Evolutionary conservation across 2,797 vertebrate species (phyloP).

Genomic region (Megalops cyprinoides): DNA sequence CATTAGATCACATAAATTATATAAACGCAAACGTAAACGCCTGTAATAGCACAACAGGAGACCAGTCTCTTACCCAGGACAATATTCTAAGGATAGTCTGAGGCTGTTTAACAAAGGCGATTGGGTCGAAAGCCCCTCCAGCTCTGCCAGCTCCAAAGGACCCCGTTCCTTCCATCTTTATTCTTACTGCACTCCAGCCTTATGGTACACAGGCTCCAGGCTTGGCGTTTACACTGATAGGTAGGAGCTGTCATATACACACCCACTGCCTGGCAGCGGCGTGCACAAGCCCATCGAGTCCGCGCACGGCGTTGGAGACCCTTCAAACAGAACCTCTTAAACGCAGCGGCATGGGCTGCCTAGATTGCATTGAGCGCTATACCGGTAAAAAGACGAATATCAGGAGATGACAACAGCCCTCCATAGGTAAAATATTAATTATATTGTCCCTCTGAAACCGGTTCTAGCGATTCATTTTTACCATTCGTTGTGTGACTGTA

Average conservation of each 20-base stretch:
- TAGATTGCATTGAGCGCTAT: background rate
- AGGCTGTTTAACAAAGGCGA: conserved; percentile 86
- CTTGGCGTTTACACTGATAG: conserved; percentile 51
- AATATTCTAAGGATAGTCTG: conserved; percentile 88
- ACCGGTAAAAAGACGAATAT: background rate
- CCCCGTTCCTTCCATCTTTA: conserved; percentile 92
- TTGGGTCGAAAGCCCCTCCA: conserved; percentile 83
- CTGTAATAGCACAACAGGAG: conserved; percentile 5
- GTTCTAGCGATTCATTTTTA: too few species aligned
- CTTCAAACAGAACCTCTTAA: conserved; percentile 11
- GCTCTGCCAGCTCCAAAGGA: conserved; percentile 92
- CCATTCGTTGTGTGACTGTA: too few species aligned
- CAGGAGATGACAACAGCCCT: background rate
- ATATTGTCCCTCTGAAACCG: background rate
- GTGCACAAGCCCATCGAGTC: background rate
- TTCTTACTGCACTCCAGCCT: conserved; percentile 40
- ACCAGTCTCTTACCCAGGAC: conserved; percentile 83
- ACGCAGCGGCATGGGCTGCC: background rate
- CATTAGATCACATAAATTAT: background rate
- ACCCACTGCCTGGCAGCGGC: conserved; percentile 32
- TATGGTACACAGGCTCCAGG: conserved; percentile 52
- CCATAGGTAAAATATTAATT: background rate
- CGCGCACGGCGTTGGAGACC: conserved; percentile 24
- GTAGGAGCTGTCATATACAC: conserved; percentile 40
- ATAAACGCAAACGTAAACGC: conserved; percentile 5